Evolutionary conservation across 2,113 vertebrate genomes (phyloP).

Genomic region (Theristicus caerulescens): DNA sequence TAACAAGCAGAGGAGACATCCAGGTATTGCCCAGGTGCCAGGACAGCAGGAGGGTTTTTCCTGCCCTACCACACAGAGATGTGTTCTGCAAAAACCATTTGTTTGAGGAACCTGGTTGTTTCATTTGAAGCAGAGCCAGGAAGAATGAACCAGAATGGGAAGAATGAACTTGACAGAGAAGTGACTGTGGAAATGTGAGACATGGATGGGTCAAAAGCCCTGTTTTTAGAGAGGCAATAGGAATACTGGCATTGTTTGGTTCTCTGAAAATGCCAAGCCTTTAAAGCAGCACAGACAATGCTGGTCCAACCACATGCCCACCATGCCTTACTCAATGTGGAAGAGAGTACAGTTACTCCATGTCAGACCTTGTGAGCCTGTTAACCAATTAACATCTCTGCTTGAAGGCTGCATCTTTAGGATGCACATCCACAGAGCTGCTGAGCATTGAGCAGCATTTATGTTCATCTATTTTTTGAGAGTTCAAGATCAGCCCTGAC

Average conservation of each 20-base stretch:
- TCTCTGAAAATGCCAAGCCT: not conserved
- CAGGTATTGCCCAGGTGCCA: not conserved
- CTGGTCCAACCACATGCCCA: not conserved
- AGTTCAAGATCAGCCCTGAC: not conserved
- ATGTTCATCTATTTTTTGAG: not conserved
- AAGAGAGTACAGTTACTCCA: not conserved
- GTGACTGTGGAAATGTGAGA: not conserved
- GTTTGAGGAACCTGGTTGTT: not conserved
- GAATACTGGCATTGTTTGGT: not conserved
- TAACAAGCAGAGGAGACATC: not conserved
- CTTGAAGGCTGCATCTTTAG: not conserved
- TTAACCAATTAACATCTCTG: not conserved
- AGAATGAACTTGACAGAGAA: not conserved
- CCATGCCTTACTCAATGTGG: not conserved
- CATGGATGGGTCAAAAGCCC: not conserved
- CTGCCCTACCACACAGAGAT: not conserved
- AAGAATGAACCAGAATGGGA: not conserved
- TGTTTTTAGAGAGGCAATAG: not conserved
- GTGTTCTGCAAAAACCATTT: not conserved
- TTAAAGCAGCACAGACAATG: not conserved
- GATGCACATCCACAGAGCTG: not conserved
- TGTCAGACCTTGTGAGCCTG: not conserved
- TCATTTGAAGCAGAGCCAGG: not conserved
- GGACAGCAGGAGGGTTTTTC: not conserved
- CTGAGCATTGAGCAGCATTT: not conserved